Percentiles rank a stretch among this genome's conserved stretches.
These are phyloP conservation scores for Orthosia incerta DNA, from an alignment of 2,888 invertebrate species.

Conservation along the genomic window DNA sequence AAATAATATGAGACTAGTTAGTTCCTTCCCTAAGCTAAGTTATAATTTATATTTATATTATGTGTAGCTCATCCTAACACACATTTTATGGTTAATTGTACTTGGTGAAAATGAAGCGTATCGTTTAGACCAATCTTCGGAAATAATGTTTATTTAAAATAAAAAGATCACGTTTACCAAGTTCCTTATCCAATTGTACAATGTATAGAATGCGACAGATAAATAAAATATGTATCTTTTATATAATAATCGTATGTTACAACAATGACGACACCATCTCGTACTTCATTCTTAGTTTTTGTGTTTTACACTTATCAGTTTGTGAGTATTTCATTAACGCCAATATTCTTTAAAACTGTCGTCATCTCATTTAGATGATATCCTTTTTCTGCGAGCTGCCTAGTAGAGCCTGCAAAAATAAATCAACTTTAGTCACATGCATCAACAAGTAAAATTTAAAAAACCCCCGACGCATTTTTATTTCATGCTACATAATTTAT, in stretches of 20 bases:
- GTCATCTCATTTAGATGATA: conserved; percentile 77
- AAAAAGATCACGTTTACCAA: conserved; percentile 54
- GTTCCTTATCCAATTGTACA: conserved; percentile 53
- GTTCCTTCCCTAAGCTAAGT: conserved; percentile 86
- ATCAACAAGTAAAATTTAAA: not conserved
- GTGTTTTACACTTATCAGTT: conserved; percentile 70
- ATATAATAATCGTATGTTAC: conserved; percentile 56
- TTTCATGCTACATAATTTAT: no score
- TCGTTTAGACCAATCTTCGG: conserved; percentile 79
- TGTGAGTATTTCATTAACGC: conserved; percentile 64
- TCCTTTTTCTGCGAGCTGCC: conserved; percentile 87
- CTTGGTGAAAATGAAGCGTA: conserved; percentile 89
- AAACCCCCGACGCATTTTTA: not conserved
- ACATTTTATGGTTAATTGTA: conserved; percentile 85
- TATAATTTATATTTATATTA: conserved; percentile 81
- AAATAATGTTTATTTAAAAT: conserved; percentile 64
- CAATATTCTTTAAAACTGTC: conserved; percentile 39
- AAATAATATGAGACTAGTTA: conserved; percentile 90
- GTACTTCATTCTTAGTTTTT: conserved; percentile 39
- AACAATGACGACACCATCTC: conserved; percentile 50
- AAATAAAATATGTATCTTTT: conserved; percentile 59
- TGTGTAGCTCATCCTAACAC: conserved; percentile 74
- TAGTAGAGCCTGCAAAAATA: conserved; percentile 83
- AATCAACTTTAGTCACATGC: not conserved
- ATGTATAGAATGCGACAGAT: conserved; percentile 57